Evolutionary conservation across 2,797 vertebrate species (phyloP).

Genomic region (Pseudochirops cupreus): DNA sequence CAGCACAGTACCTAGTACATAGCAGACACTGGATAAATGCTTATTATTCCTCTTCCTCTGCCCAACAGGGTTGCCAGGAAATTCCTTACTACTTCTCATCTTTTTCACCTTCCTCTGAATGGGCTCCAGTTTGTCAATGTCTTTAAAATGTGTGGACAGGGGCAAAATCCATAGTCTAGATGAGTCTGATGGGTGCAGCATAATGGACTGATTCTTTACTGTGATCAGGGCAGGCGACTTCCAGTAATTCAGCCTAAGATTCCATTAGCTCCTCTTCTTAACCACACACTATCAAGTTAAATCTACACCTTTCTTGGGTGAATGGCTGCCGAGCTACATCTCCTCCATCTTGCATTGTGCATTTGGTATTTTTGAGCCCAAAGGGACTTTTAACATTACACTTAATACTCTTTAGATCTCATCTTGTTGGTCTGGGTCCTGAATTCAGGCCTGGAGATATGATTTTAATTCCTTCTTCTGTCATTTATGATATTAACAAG

Average conservation of each 20-base stretch:
- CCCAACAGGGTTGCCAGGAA: not conserved
- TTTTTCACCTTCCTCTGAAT: not conserved
- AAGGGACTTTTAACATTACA: not conserved
- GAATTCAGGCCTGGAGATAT: not conserved
- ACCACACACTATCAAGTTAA: not conserved
- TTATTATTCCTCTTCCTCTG: not conserved
- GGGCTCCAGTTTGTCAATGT: not conserved
- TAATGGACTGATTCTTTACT: not conserved
- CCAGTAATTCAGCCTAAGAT: not conserved
- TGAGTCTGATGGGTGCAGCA: not conserved
- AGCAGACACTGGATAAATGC: no score
- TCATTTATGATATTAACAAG: constrained; percentile 12
- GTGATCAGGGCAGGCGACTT: not conserved
- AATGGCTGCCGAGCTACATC: not conserved
- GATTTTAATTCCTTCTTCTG: not conserved
- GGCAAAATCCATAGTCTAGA: not conserved
- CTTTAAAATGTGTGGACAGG: not conserved
- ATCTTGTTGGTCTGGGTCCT: not conserved
- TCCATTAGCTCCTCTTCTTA: not conserved
- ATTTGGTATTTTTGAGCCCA: not conserved
- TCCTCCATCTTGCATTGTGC: not conserved
- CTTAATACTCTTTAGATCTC: not conserved
- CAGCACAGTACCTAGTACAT: no score
- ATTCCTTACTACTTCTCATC: not conserved
- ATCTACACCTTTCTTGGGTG: not conserved